Base-by-base conservation (phyloP, 2,113 vertebrate genomes). In the Vulpes ferrilata region DNA sequence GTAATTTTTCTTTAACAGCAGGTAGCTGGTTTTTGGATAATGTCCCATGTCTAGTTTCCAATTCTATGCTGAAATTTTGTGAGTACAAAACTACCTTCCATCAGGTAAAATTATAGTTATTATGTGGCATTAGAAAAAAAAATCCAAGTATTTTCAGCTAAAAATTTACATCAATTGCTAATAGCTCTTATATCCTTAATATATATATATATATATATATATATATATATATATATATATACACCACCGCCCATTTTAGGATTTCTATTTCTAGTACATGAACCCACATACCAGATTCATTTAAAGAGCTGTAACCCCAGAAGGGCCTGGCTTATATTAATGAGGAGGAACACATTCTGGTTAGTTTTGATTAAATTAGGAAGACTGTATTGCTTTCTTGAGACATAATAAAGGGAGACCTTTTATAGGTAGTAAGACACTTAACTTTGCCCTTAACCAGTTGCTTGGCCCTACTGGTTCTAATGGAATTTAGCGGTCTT, bases 91-190 rank as follows among this genome's bases (percentile, higher is more conserved):
- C 13, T 97, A 88, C 38, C 94, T 98, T 97, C 90, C 83, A 97
- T 98, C 71, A 97, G 32, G 51, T 96, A 97, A 98, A 98, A 90
- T 97, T 98, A 97, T 91, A 85, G 91, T 93, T 94, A 97, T 98
- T 98, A 97, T 97, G 92, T 86, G 35, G 57, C 96, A 97, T 97
- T 97, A 96, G 71, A 62, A 94, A 88, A 67, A 51, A 73, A 78
- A 78, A 51, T 30, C 0, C 78, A 97, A 95, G 74, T 86, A 89
- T 88, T 98, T 98, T 96, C 71, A 96, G 55, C 51, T 92, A 96
- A 96, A 93, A 89, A 65, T 98, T 97, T 96, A 86, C 65, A 92
- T 97, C 94, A 62, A 95, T 93, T 96, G 11, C 19, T 95, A 97
- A 96, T 95, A 95, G 55, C 48, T 96, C 94, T 97, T 89, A 94